Base-by-base conservation (phyloP, 1,140 invertebrate species). In the Mizuhopecten yessoensis region DNA sequence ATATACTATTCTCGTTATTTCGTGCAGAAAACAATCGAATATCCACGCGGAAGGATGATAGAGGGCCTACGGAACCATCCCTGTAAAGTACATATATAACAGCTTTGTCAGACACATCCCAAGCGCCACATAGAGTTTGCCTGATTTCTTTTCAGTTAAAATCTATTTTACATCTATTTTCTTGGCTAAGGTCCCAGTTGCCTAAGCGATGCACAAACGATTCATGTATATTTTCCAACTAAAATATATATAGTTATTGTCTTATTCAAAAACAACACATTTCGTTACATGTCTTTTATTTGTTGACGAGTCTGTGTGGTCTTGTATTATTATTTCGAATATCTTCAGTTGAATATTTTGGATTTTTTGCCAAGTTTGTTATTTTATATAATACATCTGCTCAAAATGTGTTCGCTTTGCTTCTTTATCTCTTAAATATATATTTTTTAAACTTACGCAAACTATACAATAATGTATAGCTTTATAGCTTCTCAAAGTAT, bases 101-200 rank as follows among this genome's bases (percentile, higher is more conserved):
- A 11, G 11, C 23, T 5, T 9, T 75, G 57, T 75, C 57, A 75
- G 57, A 75, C 57, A n/a, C 2, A 17, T 75, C 23, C 11, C 5
- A 75, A 7, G 57, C 5, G 29, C 5, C 23, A n/a, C n/a, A 0
- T 75, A 75, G 15, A 20, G 57, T 29, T 29, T 29, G 57, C n/a
- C 57, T 29, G 57, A 29, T 29, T 75, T 29, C n/a, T 7, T n/a
- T 29, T 29, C 11, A 0, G 5, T 29, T 7, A 75, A 7, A 75
- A 75, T 75, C 57, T 75, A 75, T 75, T 75, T 75, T 75, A 75
- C 57, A 75, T 75, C 0, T 17, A n/a, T 75, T 75, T n/a, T 75
- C 45, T 75, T 75, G 57, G 57, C 23, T 75, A 75, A 3, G 5
- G 17, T 75, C 57, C 57, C 57, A 75, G 57, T 75, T n/a, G 3